phyloP scores from a whole-genome alignment of 2,113 vertebrate genomes.

The Microcebus tavaratra region DNA sequence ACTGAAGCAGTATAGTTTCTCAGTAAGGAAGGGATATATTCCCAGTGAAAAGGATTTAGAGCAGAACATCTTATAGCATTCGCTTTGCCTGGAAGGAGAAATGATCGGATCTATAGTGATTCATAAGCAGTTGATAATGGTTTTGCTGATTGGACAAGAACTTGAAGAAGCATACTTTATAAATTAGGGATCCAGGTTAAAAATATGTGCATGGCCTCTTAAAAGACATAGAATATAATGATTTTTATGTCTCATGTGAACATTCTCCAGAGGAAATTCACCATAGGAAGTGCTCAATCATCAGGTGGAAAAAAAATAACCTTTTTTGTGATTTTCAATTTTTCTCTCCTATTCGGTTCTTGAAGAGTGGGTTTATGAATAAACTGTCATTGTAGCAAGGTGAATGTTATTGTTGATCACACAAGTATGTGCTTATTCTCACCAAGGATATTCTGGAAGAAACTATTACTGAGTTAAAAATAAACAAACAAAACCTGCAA shows the following conservation, averaged over 20 bases:
- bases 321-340: background rate
- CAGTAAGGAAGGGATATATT: background rate
- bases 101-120: background rate
- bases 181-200: background rate
- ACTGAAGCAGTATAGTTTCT: background rate
- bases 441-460: background rate
- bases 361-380: background rate
- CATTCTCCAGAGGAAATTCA: background rate
- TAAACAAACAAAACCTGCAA: background rate
- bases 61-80: background rate
- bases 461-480: background rate
- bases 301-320: background rate
- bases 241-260: background rate
- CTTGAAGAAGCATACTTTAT: background rate
- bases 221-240: background rate
- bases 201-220: background rate
- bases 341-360: background rate
- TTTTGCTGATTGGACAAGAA: background rate
- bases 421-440: background rate
- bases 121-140: background rate
- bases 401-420: background rate
- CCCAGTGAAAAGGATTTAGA: background rate
- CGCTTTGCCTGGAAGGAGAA: background rate
- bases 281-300: background rate
- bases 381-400: background rate